Percentiles rank a stretch among this genome's conserved stretches.
Evolutionary conservation across 2,888 invertebrate species (phyloP).

Genomic region (Pseudococcus jackbeardsleyi): DNA sequence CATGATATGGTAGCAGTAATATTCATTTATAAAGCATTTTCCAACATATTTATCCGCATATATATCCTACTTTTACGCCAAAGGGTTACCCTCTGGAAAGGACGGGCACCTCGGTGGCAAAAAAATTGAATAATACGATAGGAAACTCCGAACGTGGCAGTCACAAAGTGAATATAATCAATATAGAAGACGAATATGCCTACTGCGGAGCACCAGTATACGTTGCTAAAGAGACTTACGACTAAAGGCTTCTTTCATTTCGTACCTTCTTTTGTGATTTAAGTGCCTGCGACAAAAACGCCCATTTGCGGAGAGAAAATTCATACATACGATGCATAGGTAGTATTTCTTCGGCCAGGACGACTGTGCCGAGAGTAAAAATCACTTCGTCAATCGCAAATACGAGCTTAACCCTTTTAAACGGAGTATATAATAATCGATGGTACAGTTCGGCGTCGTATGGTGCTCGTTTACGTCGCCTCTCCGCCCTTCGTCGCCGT

Average conservation of each 20-base stretch:
- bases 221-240: too few relatives aligned
- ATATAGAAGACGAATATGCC: neutral
- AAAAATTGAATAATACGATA: neutral
- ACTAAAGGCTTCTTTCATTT: neutral
- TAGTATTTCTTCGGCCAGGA: too few relatives aligned
- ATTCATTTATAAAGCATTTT: neutral
- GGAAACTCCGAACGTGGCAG: neutral
- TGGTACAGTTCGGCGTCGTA: neutral
- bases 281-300: constrained; percentile 28
- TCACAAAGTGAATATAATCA: constrained; percentile 19
- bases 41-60: neutral
- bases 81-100: too few relatives aligned
- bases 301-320: neutral
- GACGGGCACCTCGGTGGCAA: neutral
- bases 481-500: neutral
- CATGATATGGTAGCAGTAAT: neutral
- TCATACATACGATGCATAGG: neutral
- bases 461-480: neutral
- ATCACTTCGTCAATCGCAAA: neutral
- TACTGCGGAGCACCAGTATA: neutral
- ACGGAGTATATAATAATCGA: constrained; percentile 18
- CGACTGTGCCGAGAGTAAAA: neutral
- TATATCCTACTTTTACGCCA: neutral
- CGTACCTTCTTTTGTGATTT: constrained; percentile 24
- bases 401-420: neutral